Base-by-base conservation (phyloP, 1,140 invertebrate species). In the Cydia pomonella region DNA sequence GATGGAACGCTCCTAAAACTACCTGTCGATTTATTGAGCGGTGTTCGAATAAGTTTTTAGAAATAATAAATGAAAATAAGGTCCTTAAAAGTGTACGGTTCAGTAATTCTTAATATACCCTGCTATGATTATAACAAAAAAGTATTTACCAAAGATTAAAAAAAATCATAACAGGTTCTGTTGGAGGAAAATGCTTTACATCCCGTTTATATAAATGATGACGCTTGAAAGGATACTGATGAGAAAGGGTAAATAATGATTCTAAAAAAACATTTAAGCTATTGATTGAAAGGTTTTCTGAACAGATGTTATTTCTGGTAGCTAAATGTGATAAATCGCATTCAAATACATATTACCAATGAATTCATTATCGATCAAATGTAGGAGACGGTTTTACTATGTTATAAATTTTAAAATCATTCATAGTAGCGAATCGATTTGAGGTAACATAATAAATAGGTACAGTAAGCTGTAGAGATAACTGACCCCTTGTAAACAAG, bases 161-260 rank as follows among this genome's bases (percentile, higher is more conserved):
- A 33, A n/a, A 5, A 38, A 33, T n/a, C n/a, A n/a, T n/a, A 66
- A 27, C 63, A 33, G 29, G 29, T 69, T 38, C 29, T 69, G 18
- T 69, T 69, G 29, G 4, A 69, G 29, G 64, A 69, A 38, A 69
- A 69, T 10, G n/a, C 29, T 69, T 69, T 6, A 64, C 23, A 27
- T 64, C 27, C 63, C 63, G 27, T 69, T 64, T 33, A 64, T 29
- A 64, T 29, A 64, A 64, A n/a, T 33, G 13, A 33, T 16, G 64
- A 33, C 64, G n/a, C 64, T 69, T 69, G 29, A 69, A 69, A 69
- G 27, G 29, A 69, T 29, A 27, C 64, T 33, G 27, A 38, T 38
- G 64, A 16, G 10, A n/a, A 10, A 18, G 27, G 64, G 29, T 18
- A 69, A 69, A 38, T 69, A 29, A 64, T 64, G 23, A 59, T 7